These are phyloP conservation scores for Oxyteleia sp. DNA, from an alignment of 2,888 invertebrate genomes.

Conservation along the genomic window DNA sequence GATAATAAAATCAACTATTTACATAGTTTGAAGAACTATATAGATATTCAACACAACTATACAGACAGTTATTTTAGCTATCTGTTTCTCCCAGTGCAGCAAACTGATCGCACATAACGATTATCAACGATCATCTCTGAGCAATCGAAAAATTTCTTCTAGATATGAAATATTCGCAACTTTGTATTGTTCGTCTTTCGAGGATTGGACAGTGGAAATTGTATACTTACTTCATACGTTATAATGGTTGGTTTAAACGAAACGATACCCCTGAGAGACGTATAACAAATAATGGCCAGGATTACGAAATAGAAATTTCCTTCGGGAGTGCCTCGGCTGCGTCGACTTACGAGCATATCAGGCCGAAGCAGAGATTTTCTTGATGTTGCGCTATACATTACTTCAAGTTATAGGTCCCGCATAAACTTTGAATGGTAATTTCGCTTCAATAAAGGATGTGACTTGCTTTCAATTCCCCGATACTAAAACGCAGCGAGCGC, in stretches of 20 bases:
- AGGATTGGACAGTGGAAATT: slow-evolving; percentile 48
- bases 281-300: slow-evolving; percentile 71
- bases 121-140: slow-evolving; percentile 4
- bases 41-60: too few species aligned
- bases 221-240: slow-evolving; percentile 68
- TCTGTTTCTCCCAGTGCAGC: too few species aligned
- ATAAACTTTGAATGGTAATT: too few species aligned
- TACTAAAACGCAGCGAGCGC: too few species aligned
- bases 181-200: slow-evolving; percentile 19
- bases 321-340: slow-evolving; percentile 59
- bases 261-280: slow-evolving; percentile 65
- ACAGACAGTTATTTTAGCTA: too few species aligned
- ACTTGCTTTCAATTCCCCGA: too few species aligned
- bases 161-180: slow-evolving; percentile 36
- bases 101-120: background rate
- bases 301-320: slow-evolving; percentile 73
- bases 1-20: too few species aligned
- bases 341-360: slow-evolving; percentile 59
- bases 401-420: too few species aligned
- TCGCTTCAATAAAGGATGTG: too few species aligned
- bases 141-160: slow-evolving; percentile 13
- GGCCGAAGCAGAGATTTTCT: slow-evolving; percentile 56
- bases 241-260: slow-evolving; percentile 70
- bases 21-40: too few species aligned
- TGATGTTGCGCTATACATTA: too few species aligned